A percentile compares a stretch with the other conserved stretches of the same genome.
These are phyloP conservation scores for Cottus gobio DNA, from an alignment of 2,113 vertebrate genomes.

Conservation along the genomic window DNA sequence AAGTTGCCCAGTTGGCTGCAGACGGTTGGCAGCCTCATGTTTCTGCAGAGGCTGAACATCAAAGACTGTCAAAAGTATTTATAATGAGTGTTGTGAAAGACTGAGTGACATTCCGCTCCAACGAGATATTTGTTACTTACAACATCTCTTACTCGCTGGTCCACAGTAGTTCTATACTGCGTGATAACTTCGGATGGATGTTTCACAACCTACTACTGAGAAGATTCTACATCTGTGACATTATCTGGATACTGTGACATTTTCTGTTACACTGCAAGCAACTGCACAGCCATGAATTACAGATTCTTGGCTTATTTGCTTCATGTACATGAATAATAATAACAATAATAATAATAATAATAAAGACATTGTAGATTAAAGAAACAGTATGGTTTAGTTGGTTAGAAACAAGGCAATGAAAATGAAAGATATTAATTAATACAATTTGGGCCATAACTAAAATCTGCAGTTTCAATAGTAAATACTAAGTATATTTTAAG, in stretches of 20 bases:
- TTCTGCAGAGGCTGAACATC: conserved; percentile 60
- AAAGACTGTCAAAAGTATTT: conserved; percentile 57
- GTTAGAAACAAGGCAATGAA: neutral
- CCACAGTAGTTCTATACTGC: neutral
- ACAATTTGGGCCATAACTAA: neutral
- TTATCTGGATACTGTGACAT: conserved; percentile 6
- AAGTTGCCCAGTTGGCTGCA: conserved; percentile 56
- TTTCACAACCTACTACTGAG: conserved; percentile 2
- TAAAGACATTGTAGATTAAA: neutral
- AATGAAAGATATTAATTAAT: neutral
- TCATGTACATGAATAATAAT: neutral
- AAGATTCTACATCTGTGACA: conserved; percentile 4
- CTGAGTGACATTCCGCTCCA: conserved; percentile 26
- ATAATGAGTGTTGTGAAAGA: conserved; percentile 34
- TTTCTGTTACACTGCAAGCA: neutral
- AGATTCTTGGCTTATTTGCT: neutral
- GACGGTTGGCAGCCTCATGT: conserved; percentile 59
- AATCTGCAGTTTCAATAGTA: neutral
- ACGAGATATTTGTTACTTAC: neutral
- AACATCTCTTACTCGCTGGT: neutral
- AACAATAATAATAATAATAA: too few relatives aligned
- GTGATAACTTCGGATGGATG: neutral
- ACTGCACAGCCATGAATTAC: neutral
- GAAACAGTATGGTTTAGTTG: neutral
- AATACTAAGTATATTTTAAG: neutral